Conservation (phyloP, 2,113 vertebrate genomes). For the Zosterops pallidus region DNA sequence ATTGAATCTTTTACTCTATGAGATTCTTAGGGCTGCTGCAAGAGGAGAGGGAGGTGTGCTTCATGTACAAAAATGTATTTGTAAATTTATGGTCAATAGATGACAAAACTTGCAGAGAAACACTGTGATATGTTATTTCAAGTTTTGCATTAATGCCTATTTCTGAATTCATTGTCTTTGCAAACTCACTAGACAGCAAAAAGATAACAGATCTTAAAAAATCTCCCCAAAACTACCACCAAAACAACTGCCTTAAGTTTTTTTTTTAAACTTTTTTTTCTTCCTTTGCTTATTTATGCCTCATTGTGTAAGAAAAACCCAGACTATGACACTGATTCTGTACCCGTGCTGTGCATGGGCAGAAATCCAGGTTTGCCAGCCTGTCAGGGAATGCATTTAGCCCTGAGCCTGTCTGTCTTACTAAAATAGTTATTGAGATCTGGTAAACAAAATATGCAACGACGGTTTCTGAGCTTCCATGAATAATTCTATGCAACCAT, state of each 20-base stretch:
- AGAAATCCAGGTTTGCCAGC: background rate
- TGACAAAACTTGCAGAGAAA: background rate
- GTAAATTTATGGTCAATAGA: background rate
- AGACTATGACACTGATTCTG: background rate
- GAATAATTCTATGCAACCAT: background rate
- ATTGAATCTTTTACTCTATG: background rate
- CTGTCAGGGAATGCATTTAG: background rate
- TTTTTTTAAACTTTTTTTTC: background rate
- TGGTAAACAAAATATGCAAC: background rate
- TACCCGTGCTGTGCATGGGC: background rate
- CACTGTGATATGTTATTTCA: background rate
- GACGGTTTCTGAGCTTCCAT: background rate
- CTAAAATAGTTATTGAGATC: background rate
- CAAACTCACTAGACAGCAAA: background rate
- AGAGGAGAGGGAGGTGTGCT: background rate
- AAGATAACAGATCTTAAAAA: background rate
- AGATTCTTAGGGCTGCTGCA: background rate
- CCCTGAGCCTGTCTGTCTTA: background rate
- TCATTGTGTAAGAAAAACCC: background rate
- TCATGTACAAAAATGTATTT: background rate
- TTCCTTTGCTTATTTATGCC: background rate
- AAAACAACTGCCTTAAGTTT: background rate
- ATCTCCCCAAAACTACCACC: rapidly evolving
- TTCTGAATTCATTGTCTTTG: background rate
- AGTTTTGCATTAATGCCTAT: background rate